Evolutionary conservation across 1,140 invertebrate species (phyloP).

Genomic region (Conus betulinus): DNA sequence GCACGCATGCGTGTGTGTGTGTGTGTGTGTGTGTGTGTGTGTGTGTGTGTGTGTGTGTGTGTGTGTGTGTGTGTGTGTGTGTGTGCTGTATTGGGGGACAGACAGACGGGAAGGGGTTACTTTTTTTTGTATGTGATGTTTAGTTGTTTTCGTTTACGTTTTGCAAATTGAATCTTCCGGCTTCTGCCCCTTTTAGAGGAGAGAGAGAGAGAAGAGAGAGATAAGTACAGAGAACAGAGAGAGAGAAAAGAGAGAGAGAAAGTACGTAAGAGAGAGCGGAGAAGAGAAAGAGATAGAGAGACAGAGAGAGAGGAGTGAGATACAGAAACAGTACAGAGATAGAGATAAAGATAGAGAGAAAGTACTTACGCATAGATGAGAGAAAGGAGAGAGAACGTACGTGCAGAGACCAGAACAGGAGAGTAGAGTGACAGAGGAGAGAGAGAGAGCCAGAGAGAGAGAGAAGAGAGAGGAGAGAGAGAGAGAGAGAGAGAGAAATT

Average conservation of each 20-base stretch:
- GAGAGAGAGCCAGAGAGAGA: no score
- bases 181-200: not conserved
- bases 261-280: no score
- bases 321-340: not conserved
- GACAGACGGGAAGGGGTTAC: not conserved
- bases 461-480: no score
- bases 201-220: no score
- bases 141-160: not conserved
- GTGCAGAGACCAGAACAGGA: not conserved
- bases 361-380: not conserved
- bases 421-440: not conserved
- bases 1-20: not conserved
- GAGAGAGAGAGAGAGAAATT: no score
- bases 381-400: not conserved
- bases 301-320: not conserved
- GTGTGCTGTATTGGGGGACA: no score
- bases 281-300: no score
- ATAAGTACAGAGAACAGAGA: no score
- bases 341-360: no score
- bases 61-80: no score
- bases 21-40: not conserved
- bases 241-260: no score
- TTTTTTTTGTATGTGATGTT: not conserved
- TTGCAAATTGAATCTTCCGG: not conserved
- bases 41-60: constrained; percentile 21